phyloP scores from a whole-genome alignment of 2,113 vertebrate genomes.

The Ivindomyrus marchei region DNA sequence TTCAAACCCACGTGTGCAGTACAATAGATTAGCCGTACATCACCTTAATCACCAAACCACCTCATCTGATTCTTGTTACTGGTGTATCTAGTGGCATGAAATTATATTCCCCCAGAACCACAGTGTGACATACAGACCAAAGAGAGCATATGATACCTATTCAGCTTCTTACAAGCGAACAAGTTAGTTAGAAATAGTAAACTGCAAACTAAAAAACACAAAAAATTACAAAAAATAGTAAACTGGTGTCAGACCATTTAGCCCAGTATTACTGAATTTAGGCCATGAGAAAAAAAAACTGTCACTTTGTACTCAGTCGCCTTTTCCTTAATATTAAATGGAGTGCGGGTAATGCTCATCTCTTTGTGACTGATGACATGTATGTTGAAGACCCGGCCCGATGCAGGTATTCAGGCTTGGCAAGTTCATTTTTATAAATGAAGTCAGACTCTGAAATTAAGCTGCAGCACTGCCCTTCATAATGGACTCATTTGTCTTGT shows the following conservation, averaged over 20 bases:
- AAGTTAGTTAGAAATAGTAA: neutral
- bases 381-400: neutral
- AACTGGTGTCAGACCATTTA: neutral
- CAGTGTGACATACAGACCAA: neutral
- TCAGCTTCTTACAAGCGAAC: neutral
- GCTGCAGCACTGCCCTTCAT: neutral
- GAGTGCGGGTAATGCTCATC: neutral
- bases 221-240: neutral
- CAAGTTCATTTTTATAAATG: constrained; percentile 7
- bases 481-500: constrained; percentile 7
- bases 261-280: neutral
- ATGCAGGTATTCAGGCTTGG: neutral
- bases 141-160: neutral
- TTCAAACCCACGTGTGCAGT: neutral
- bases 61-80: neutral
- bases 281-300: neutral
- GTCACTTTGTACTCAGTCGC: neutral
- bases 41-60: neutral
- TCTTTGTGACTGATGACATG: neutral
- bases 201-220: neutral
- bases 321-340: neutral
- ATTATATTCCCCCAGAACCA: neutral
- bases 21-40: neutral
- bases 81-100: neutral
- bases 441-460: constrained; percentile 4